Evolutionary conservation across 2,888 invertebrate genomes (phyloP), one percentile per base, ranked within the genome.

Genomic region (Eurytoma adleriae): DNA sequence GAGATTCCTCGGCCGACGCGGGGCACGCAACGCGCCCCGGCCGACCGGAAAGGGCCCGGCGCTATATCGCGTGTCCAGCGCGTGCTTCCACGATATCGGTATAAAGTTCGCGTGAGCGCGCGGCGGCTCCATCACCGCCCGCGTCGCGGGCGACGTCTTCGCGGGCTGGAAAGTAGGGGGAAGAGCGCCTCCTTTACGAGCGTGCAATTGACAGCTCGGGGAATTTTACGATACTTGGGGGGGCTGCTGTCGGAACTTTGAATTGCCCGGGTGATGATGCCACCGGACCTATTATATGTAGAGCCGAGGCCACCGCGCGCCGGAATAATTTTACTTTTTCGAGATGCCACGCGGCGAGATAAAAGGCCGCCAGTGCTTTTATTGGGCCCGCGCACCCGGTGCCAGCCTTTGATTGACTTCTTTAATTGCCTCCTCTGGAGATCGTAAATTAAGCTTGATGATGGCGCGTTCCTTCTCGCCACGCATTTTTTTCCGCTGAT

Each of bases 201-300:
- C 76, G 62, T 70, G 62, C 69, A 62, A 76, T 76, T 62, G 76
- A 69, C 69, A 69, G 76, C 40, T 20, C 7, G 14, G 67, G 27
- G 57, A 57, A 40, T 75, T 66, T 75, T 67, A 75, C 66, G 64
- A 59, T 59, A 67, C 74, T 24, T 4, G 40, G 16, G 14, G 3
- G 40, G 30, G n/a, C n/a, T 30, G 30, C 30, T 16, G 64, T 30
- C n/a, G 64, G 48, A 40, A 64, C 64, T 64, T 64, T 64, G 40
- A 64, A 64, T 62, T 62, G 62, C 62, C 62, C 10, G 16, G n/a
- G 18, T 30, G 64, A 30, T 59, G 62, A n/a, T 30, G 40, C 30
- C 20, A 61, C 20, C 2, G 40, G 40, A 40, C 40, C 40, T 40
- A 40, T 40, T 40, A 40, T 40, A 40, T 40, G 7, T 40, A 40